Base-by-base conservation (phyloP, 1,140 invertebrate genomes). In the Calliphora vicina region DNA sequence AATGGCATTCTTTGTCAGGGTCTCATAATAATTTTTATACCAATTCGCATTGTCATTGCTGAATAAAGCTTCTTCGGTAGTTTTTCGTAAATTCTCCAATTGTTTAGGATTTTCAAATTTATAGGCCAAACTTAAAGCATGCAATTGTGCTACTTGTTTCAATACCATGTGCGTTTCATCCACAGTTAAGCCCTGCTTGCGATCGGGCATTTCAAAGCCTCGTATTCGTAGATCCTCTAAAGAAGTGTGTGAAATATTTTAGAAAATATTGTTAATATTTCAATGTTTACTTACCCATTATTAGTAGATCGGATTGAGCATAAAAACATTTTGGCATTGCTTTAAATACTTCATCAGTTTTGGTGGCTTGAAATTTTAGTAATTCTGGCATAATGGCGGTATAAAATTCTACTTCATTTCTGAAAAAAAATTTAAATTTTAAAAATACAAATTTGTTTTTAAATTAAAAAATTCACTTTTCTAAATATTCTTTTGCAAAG, bases 341-440 rank as follows among this genome's bases (percentile, higher is more conserved):
- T 61, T 91, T 90, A 78, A 95, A 94, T 0, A 93, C 87, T n/a
- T 91, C 84, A 12, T 86, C 87, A 80, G 87, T 87, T 84, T 88
- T 91, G 82, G 89, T 89, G 9, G 88, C 86, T 87, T 95, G 94
- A 78, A 94, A 93, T 50, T 91, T 89, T 0, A 92, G 85, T 2
- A 95, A 84, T 2, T 92, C 92, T 26, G 94, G 94, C 92, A 94
- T 93, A 9, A 95, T 94, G 82, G 93, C 91, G 20, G 92, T 94
- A 85, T 95, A 95, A 86, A 95, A 95, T 2, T 93, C 93, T 5
- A 95, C 93, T 87, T 95, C 94, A 83, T 95, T 95, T 83, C 93
- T 93, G 80, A 1, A 82, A 57, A 76, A 71, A 35, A 82, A 29
- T 61, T 12, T n/a, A 1, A 2, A 0, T 1, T 35, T 35, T 35